phyloP scores from a whole-genome alignment of 2,113 vertebrate species.

The Hepsetus odoe region DNA sequence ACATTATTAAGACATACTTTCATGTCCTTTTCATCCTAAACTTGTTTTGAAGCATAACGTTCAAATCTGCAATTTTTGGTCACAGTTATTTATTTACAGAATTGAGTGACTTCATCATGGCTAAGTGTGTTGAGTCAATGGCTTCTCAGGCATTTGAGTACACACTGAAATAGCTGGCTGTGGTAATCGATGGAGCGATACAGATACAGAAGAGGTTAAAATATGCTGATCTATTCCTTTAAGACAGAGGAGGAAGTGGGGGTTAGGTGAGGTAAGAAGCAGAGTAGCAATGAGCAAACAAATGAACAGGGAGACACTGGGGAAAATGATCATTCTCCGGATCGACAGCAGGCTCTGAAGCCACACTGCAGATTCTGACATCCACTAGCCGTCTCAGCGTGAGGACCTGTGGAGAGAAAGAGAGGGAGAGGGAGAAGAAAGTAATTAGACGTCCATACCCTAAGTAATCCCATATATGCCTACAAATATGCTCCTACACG shows the following conservation, averaged over 20 bases:
- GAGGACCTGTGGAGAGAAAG: conserved; percentile 86
- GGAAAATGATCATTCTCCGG: conserved; percentile 87
- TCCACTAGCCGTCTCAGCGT: conserved; percentile 95
- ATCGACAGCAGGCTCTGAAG: conserved; percentile 98
- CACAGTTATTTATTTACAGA: not conserved
- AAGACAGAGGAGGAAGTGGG: not conserved
- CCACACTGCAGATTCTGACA: conserved; percentile 99
- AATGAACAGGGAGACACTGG: conserved; percentile 14
- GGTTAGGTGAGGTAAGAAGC: conserved; percentile 37
- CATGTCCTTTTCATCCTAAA: not conserved
- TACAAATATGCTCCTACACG: too few relatives aligned
- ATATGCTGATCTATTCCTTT: not conserved
- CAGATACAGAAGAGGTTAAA: not conserved
- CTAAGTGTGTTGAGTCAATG: not conserved
- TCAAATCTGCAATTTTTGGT: too few relatives aligned
- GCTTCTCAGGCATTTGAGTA: not conserved
- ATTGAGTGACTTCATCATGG: not conserved
- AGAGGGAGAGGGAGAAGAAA: not conserved
- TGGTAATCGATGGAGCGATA: not conserved
- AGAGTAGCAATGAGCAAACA: conserved; percentile 62
- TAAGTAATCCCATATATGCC: too few relatives aligned
- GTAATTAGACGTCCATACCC: not conserved
- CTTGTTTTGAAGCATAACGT: not conserved
- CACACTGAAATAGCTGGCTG: not conserved
- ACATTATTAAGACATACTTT: not conserved